These are phyloP conservation scores for Actinemys pallida DNA, from an alignment of 2,113 vertebrate genomes.

Conservation along the genomic window DNA sequence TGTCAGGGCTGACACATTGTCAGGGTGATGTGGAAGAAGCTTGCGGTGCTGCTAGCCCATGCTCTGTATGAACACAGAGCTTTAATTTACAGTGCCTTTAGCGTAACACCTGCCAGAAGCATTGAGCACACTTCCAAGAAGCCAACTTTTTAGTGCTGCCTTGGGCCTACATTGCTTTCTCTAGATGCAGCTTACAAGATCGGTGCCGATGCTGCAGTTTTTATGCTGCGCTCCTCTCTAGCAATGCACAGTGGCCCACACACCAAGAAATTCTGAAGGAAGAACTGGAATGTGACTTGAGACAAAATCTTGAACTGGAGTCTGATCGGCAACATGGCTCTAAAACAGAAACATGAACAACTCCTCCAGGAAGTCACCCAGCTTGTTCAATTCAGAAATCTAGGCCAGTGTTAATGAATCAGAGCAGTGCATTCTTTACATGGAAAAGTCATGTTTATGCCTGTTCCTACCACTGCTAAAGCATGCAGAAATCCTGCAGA, in stretches of 20 bases:
- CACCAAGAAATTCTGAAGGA: background rate
- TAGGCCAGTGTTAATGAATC: background rate
- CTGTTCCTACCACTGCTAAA: conserved; percentile 12
- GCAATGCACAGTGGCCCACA: fast-evolving
- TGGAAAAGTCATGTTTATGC: conserved; percentile 57
- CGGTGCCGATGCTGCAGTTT: background rate
- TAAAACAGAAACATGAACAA: background rate
- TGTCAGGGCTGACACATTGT: background rate
- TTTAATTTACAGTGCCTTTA: background rate
- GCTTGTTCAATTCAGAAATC: background rate
- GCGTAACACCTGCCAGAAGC: background rate
- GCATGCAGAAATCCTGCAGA: conserved; percentile 49
- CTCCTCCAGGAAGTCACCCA: conserved; percentile 6
- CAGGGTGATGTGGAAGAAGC: background rate
- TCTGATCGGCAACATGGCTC: background rate
- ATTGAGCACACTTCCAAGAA: background rate
- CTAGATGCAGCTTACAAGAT: fast-evolving
- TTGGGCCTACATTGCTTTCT: too few species aligned
- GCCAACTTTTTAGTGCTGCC: fast-evolving
- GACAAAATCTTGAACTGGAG: fast-evolving
- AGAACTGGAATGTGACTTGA: fast-evolving
- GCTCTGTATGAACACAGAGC: background rate
- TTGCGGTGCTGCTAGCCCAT: background rate
- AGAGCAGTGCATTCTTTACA: conserved; percentile 38
- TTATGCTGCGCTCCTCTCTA: fast-evolving